Evolutionary conservation across 2,113 vertebrate genomes (phyloP).

Genomic region (Notechis scutatus): DNA sequence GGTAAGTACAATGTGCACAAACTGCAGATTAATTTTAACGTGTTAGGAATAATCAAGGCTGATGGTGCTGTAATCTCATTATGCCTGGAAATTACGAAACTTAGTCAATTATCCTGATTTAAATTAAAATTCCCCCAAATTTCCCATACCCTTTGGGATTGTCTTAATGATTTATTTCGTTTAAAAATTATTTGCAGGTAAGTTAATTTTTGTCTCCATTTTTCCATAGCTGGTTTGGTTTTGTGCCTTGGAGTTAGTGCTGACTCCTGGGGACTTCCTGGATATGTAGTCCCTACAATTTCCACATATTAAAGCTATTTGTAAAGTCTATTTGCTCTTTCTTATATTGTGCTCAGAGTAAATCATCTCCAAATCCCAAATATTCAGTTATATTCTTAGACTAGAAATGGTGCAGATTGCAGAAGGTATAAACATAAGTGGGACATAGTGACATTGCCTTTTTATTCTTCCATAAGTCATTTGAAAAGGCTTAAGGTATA

Average conservation of each 20-base stretch:
- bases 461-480: background rate
- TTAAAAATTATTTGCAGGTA: background rate
- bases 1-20: background rate
- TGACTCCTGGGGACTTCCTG: background rate
- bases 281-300: background rate
- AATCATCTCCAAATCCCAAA: background rate
- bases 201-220: background rate
- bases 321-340: background rate
- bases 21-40: background rate
- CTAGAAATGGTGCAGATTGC: background rate
- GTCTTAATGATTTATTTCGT: background rate
- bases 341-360: background rate
- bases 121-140: background rate
- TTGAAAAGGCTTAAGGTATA: background rate
- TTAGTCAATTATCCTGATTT: background rate
- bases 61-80: background rate
- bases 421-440: background rate
- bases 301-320: background rate
- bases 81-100: background rate
- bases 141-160: background rate
- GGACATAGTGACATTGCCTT: background rate
- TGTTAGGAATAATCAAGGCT: background rate
- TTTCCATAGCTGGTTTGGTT: background rate
- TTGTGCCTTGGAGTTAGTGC: background rate
- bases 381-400: background rate